These are phyloP conservation scores for Achlya flavicornis DNA, from an alignment of 2,888 invertebrate species.

Conservation along the genomic window DNA sequence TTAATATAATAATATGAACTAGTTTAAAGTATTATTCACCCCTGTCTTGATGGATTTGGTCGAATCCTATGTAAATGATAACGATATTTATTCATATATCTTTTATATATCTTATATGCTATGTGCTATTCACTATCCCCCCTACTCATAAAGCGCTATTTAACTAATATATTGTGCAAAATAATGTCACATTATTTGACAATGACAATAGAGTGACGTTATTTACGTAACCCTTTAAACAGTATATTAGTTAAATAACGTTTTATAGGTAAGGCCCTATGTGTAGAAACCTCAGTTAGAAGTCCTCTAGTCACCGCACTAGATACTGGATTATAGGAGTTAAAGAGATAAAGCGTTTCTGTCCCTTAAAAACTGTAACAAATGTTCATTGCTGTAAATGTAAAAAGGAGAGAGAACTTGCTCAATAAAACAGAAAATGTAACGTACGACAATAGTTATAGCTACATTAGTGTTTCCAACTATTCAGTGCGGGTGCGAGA, in stretches of 20 bases:
- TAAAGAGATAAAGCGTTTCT: background rate
- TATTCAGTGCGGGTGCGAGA: constrained; percentile 30
- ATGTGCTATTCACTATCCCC: background rate
- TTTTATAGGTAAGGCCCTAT: too few relatives aligned
- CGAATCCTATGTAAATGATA: too few relatives aligned
- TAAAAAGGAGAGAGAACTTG: background rate
- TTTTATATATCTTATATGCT: too few relatives aligned
- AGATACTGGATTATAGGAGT: constrained; percentile 5
- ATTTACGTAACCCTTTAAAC: too few relatives aligned
- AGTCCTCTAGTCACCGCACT: background rate
- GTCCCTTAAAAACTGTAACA: constrained; percentile 1
- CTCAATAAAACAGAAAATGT: background rate
- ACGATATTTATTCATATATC: too few relatives aligned
- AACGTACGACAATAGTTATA: constrained; percentile 33
- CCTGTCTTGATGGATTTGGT: background rate
- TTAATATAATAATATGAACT: too few relatives aligned
- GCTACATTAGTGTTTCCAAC: constrained; percentile 48
- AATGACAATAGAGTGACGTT: too few relatives aligned
- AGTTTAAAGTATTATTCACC: background rate
- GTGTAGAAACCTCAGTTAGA: background rate
- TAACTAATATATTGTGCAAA: too few relatives aligned
- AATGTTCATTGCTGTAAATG: background rate
- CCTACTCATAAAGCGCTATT: too few relatives aligned
- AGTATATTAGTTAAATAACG: too few relatives aligned
- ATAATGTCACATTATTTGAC: too few relatives aligned